Evolutionary conservation across 1,140 invertebrate genomes (phyloP).

Genomic region (Planococcus citri): DNA sequence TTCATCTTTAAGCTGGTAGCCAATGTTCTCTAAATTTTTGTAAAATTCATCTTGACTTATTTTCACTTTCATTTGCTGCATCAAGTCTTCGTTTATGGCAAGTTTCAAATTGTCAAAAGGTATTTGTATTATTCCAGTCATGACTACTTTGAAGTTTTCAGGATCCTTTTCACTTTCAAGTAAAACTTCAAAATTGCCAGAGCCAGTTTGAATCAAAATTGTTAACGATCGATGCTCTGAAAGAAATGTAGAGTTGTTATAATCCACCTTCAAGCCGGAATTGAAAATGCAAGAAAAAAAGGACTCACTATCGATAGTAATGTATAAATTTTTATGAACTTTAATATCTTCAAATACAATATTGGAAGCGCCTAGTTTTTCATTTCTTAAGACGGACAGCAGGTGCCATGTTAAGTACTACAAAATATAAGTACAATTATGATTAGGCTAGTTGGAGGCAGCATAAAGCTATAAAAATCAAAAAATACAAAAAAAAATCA

Average conservation of each 20-base stretch:
- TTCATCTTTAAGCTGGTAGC: background rate
- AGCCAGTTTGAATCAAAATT: background rate
- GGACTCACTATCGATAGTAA: background rate
- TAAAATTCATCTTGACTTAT: background rate
- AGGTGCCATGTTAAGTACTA: background rate
- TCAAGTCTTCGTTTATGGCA: background rate
- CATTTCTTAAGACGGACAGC: background rate
- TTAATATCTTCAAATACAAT: slow-evolving; percentile 11
- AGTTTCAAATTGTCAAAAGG: background rate
- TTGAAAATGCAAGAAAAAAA: background rate
- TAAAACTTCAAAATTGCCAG: background rate
- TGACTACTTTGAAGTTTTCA: background rate
- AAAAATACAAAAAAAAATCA: background rate
- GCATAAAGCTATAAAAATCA: background rate
- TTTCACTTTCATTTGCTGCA: background rate
- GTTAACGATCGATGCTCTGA: background rate
- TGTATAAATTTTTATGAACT: background rate
- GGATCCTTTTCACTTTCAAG: background rate
- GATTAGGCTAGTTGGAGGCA: background rate
- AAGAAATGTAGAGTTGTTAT: background rate
- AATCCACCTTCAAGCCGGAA: background rate
- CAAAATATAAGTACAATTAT: no score
- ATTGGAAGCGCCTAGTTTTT: background rate
- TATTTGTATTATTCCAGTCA: background rate
- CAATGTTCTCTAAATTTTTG: background rate